Evolutionary conservation across 2,888 invertebrate genomes (phyloP).

Genomic region (Leptinotarsa rubiginosa): DNA sequence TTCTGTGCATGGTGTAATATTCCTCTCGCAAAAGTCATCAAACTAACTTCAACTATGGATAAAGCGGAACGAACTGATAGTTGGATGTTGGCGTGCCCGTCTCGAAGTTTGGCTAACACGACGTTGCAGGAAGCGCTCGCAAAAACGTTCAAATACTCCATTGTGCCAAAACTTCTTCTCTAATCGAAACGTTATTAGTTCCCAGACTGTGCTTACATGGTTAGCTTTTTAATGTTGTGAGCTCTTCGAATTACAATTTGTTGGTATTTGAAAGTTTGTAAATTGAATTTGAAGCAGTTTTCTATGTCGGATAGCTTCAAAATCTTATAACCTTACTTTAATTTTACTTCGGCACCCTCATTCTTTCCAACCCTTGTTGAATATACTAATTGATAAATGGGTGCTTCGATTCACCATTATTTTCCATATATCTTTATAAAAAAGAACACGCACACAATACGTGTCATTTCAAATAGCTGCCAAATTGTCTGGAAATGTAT

Average conservation of each 20-base stretch:
- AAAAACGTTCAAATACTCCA: slow-evolving; percentile 44
- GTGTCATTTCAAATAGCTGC: no score
- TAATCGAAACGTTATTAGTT: slow-evolving; percentile 58
- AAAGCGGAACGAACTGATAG: slow-evolving; percentile 18
- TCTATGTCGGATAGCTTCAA: slow-evolving; percentile 23
- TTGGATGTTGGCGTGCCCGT: slow-evolving; percentile 6
- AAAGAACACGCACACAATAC: no score
- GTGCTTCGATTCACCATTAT: no score
- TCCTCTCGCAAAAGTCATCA: slow-evolving; percentile 1
- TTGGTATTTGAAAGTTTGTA: slow-evolving; percentile 47
- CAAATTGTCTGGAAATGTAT: no score
- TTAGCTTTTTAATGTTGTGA: slow-evolving; percentile 54
- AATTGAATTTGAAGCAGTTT: slow-evolving; percentile 50
- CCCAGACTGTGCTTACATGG: slow-evolving; percentile 52
- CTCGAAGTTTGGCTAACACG: slow-evolving; percentile 33
- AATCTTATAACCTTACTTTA: slow-evolving; percentile 27
- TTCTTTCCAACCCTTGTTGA: no score
- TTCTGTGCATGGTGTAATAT: slow-evolving; percentile 2
- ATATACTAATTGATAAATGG: no score
- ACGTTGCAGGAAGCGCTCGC: slow-evolving; percentile 41
- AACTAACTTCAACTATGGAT: slow-evolving; percentile 6
- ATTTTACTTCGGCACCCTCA: not conserved
- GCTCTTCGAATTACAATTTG: slow-evolving; percentile 52
- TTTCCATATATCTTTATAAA: no score
- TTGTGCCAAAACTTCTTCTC: slow-evolving; percentile 53